Base-by-base conservation (phyloP, 2,888 invertebrate genomes). In the Volucella inflata region DNA sequence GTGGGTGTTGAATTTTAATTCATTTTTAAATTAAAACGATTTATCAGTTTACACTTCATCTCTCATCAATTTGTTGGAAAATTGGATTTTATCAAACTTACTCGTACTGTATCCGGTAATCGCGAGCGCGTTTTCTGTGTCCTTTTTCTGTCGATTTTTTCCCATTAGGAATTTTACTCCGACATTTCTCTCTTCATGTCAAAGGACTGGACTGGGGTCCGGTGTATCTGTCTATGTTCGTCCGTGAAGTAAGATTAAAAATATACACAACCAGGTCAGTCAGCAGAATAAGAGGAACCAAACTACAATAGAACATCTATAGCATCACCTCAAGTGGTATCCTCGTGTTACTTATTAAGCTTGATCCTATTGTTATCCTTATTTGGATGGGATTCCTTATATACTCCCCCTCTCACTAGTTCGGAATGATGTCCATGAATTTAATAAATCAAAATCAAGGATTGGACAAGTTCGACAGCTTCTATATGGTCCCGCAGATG, bases 1-100 rank as follows among this genome's bases (percentile, higher is more conserved):
- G 40, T 62, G 48, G 50, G 76, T 36, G 53, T 59, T 82, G 84
- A 80, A 80, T 80, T 84, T 84, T 75, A 80, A 84, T 84, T 84
- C 65, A 38, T 84, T 84, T 84, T 84, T 71, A 71, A 84, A 84
- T 84, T 76, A 80, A 84, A 84, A 75, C 80, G 80, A 84, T 84
- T 84, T 80, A 84, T 84, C 84, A 83, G 78, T 74, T 78, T 80
- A 65, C 84, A 71, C 84, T 84, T 80, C 80, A 71, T 84, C 80
- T 84, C 80, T 84, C 75, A 71, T 84, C 84, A 84, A 84, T 84
- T 84, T 80, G 80, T 64, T 71, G 84, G 79, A 84, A 84, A 76
- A 84, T 84, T 84, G 80, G 84, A 84, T 84, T 84, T 60, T 21
- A 71, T 84, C 84, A 80, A 84, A 84, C 75, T 79, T 57, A 68